phyloP scores from a whole-genome alignment of 1,140 invertebrate genomes.

The Marisa cornuarietis region DNA sequence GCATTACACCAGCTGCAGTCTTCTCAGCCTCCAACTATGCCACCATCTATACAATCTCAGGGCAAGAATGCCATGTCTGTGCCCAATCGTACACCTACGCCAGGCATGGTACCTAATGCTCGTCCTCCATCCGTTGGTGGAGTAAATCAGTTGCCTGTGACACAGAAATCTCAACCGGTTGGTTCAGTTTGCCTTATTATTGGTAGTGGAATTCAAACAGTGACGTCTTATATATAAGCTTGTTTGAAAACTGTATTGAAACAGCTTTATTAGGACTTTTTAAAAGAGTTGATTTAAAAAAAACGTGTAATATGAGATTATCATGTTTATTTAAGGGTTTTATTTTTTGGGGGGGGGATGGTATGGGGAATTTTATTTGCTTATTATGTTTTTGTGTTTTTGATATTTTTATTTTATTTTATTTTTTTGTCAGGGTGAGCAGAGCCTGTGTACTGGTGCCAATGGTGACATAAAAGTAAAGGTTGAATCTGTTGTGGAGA shows the following conservation, averaged over 20 bases:
- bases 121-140: slow-evolving; percentile 18
- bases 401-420: background rate
- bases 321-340: too few species aligned
- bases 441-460: background rate
- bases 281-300: too few species aligned
- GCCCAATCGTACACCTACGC: slow-evolving; percentile 18
- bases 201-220: too few species aligned
- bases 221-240: too few species aligned
- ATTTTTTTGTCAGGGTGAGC: slow-evolving; percentile 5
- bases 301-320: too few species aligned
- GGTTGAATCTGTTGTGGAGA: slow-evolving; percentile 27
- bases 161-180: slow-evolving; percentile 21
- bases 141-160: slow-evolving; percentile 1
- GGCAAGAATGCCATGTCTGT: background rate
- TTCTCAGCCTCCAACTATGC: slow-evolving; percentile 21
- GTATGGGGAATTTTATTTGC: too few species aligned
- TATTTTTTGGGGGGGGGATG: too few species aligned
- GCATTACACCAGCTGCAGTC: slow-evolving; percentile 30
- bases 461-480: slow-evolving; percentile 32
- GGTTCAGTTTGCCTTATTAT: too few species aligned
- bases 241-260: too few species aligned
- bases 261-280: too few species aligned
- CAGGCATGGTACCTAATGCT: slow-evolving; percentile 3
- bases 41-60: slow-evolving; percentile 21
- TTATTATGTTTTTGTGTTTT: background rate